A percentile compares a stretch with the other conserved stretches of the same genome.
phyloP scores from a whole-genome alignment of 2,113 vertebrate genomes.

The Vulpes ferrilata region DNA sequence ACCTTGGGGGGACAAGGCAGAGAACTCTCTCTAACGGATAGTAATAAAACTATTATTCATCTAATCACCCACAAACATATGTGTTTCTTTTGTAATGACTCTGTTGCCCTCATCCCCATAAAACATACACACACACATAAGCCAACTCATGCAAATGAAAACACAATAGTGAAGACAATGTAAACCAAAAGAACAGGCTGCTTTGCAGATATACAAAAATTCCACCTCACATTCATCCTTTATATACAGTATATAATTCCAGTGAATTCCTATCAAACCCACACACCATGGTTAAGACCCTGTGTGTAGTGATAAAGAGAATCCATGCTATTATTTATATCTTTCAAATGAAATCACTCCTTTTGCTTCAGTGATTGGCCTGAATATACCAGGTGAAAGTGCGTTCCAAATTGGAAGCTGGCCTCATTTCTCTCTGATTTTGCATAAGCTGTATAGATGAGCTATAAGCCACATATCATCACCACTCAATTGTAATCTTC shows the following conservation, averaged over 20 bases:
- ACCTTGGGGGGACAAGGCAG: slow-evolving; percentile 84
- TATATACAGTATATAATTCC: background rate
- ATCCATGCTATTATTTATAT: slow-evolving; percentile 45
- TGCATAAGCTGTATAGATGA: background rate
- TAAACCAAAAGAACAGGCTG: slow-evolving; percentile 50
- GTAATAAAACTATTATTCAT: slow-evolving; percentile 86
- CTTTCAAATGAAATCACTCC: slow-evolving; percentile 49
- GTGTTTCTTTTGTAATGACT: slow-evolving; percentile 79
- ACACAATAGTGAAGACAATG: slow-evolving; percentile 67
- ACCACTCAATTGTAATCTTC: background rate
- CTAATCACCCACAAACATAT: slow-evolving; percentile 83
- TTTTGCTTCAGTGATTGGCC: slow-evolving; percentile 30
- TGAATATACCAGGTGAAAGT: slow-evolving; percentile 39
- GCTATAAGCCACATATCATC: background rate
- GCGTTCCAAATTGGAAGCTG: background rate
- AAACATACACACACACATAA: background rate
- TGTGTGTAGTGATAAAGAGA: slow-evolving; percentile 14
- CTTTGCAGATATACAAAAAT: slow-evolving; percentile 42
- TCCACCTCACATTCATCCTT: background rate
- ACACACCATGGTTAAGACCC: background rate
- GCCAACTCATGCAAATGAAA: slow-evolving; percentile 78
- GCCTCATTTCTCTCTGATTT: slow-evolving; percentile 38
- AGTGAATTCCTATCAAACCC: slow-evolving; percentile 46
- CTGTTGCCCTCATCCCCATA: slow-evolving; percentile 48
- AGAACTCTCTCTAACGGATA: slow-evolving; percentile 82